Percentiles rank a stretch among this genome's conserved stretches.
Conservation (phyloP, 2,113 vertebrate genomes). For the Catharus minimus region DNA sequence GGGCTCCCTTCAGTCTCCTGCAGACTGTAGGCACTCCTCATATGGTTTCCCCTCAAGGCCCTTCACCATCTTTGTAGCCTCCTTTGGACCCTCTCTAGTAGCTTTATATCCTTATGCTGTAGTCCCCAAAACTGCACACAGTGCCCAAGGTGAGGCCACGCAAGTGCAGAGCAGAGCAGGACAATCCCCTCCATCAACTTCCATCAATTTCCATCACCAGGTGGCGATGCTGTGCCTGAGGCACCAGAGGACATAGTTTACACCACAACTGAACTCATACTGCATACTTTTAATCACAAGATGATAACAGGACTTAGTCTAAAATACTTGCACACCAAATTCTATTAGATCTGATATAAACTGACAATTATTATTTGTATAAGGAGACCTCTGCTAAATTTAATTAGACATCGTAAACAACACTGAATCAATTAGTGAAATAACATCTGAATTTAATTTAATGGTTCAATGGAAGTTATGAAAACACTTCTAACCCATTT, state of each 20-base stretch:
- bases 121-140: background rate
- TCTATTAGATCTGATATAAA: background rate
- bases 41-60: rapidly evolving
- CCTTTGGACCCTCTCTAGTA: background rate
- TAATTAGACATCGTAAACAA: background rate
- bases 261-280: background rate
- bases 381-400: background rate
- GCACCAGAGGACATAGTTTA: background rate
- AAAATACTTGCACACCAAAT: background rate
- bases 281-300: background rate
- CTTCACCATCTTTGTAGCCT: background rate
- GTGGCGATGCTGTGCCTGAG: background rate
- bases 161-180: background rate
- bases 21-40: background rate
- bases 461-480: background rate
- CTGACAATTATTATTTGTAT: background rate
- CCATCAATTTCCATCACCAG: too few species aligned
- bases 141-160: too few species aligned
- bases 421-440: conserved; percentile 2
- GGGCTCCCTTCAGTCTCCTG: background rate
- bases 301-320: background rate
- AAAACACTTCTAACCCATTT: background rate
- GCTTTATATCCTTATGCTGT: background rate
- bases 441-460: conserved; percentile 19
- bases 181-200: too few species aligned